Conservation (phyloP, 1,140 invertebrate genomes). For the Amphibalanus amphitrite region DNA sequence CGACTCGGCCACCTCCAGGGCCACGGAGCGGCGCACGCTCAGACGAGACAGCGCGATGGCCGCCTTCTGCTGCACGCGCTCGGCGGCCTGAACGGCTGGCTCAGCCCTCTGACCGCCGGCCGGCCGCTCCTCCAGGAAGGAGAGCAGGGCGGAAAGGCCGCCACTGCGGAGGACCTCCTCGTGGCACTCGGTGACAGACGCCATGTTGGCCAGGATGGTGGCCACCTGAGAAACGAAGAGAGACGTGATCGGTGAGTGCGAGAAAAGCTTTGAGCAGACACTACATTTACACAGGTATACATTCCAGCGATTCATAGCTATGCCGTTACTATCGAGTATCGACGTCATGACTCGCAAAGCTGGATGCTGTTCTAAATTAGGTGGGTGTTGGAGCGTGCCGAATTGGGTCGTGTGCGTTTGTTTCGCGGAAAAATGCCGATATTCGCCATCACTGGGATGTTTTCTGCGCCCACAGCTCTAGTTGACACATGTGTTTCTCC, state of each 20-base stretch:
- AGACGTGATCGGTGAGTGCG: background rate
- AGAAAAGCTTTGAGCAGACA: constrained; percentile 6
- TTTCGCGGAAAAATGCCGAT: too few relatives aligned
- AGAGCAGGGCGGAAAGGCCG: constrained; percentile 50
- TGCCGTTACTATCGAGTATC: too few relatives aligned
- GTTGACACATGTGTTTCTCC: too few relatives aligned
- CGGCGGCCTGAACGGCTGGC: constrained; percentile 43
- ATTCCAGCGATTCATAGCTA: too few relatives aligned
- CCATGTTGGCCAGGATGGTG: constrained; percentile 60
- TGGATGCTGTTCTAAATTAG: too few relatives aligned
- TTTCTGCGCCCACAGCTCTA: too few relatives aligned
- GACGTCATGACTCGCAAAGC: too few relatives aligned
- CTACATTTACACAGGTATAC: too few relatives aligned
- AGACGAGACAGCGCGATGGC: constrained; percentile 66
- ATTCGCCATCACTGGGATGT: too few relatives aligned
- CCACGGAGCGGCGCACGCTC: constrained; percentile 49
- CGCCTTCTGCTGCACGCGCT: constrained; percentile 61
- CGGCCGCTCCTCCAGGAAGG: constrained; percentile 47
- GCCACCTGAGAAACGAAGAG: constrained; percentile 32
- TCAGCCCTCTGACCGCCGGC: constrained; percentile 24
- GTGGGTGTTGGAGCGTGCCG: too few relatives aligned
- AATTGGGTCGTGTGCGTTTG: too few relatives aligned
- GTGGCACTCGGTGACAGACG: constrained; percentile 42
- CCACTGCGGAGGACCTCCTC: constrained; percentile 24
- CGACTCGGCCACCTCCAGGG: constrained; percentile 50